phyloP scores from a whole-genome alignment of 2,888 invertebrate species.

The Rhagonycha fulva region DNA sequence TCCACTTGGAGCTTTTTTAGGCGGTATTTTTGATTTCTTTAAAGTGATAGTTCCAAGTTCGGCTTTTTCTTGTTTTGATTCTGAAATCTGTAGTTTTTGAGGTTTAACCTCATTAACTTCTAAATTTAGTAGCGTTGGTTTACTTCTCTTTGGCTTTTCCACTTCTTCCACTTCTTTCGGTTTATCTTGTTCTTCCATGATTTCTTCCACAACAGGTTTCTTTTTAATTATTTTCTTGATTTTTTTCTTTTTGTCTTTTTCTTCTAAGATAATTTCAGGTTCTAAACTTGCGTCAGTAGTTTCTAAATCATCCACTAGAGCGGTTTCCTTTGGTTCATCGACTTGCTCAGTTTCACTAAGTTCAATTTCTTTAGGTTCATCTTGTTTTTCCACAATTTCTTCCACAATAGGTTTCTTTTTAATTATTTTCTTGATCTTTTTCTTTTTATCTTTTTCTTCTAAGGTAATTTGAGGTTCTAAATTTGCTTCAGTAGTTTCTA shows the following conservation, averaged over 20 bases:
- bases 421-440: constrained; percentile 22
- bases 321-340: constrained; percentile 39
- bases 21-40: constrained; percentile 59
- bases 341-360: constrained; percentile 11
- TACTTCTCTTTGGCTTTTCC: constrained; percentile 34
- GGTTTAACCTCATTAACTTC: constrained; percentile 44
- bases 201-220: constrained; percentile 11
- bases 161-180: constrained; percentile 32
- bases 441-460: constrained; percentile 22
- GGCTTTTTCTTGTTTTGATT: constrained; percentile 59
- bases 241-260: constrained; percentile 19
- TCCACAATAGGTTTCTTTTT: constrained; percentile 12
- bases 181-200: constrained; percentile 37
- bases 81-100: constrained; percentile 62
- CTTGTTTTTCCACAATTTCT: constrained; percentile 33
- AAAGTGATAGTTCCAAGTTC: constrained; percentile 67
- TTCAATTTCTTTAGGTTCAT: constrained; percentile 35
- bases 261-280: constrained; percentile 23
- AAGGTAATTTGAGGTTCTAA: constrained; percentile 20
- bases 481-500: background rate
- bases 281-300: background rate
- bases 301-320: constrained; percentile 33
- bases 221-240: constrained; percentile 26
- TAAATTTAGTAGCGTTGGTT: constrained; percentile 13
- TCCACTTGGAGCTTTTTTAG: constrained; percentile 48